Conservation (phyloP, 2,888 invertebrate genomes). For the Tethea ocularis region DNA sequence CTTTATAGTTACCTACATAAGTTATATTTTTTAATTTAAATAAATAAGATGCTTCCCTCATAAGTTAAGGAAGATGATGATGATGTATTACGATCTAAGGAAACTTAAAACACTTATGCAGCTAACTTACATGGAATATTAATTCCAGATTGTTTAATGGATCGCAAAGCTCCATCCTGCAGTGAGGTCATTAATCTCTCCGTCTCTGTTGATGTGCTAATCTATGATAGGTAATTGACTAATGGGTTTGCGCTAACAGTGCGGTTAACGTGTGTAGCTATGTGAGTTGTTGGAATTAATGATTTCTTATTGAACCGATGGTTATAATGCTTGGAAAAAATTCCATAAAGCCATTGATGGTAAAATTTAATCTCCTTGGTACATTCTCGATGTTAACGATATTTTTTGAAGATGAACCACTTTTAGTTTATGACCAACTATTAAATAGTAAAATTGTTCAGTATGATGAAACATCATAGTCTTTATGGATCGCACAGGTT, state of each 20-base stretch:
- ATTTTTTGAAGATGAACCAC: too few relatives aligned
- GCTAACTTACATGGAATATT: not conserved
- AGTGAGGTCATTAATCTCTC: conserved; percentile 59
- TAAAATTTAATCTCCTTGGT: too few relatives aligned
- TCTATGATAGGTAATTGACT: conserved; percentile 66
- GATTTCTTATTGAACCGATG: conserved; percentile 8
- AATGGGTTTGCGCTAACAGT: conserved; percentile 47
- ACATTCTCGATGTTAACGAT: too few relatives aligned
- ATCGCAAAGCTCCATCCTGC: conserved; percentile 15
- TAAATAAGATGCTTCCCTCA: too few relatives aligned
- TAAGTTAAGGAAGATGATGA: not conserved
- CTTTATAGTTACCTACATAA: too few relatives aligned
- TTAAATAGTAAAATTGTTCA: too few relatives aligned
- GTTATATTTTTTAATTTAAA: too few relatives aligned
- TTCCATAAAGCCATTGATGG: too few relatives aligned
- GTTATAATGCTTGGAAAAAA: not conserved
- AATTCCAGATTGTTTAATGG: conserved; percentile 4
- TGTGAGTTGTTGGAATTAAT: conserved; percentile 20
- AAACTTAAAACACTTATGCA: not conserved
- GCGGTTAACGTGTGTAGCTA: conserved; percentile 20
- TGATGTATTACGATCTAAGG: not conserved
- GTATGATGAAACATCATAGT: too few relatives aligned
- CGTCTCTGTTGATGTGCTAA: conserved; percentile 59
- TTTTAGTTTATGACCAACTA: too few relatives aligned
- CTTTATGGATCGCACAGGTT: too few relatives aligned